Conservation (phyloP, 53 echinoderm and acorn worm species). For the Henricia sp. region DNA sequence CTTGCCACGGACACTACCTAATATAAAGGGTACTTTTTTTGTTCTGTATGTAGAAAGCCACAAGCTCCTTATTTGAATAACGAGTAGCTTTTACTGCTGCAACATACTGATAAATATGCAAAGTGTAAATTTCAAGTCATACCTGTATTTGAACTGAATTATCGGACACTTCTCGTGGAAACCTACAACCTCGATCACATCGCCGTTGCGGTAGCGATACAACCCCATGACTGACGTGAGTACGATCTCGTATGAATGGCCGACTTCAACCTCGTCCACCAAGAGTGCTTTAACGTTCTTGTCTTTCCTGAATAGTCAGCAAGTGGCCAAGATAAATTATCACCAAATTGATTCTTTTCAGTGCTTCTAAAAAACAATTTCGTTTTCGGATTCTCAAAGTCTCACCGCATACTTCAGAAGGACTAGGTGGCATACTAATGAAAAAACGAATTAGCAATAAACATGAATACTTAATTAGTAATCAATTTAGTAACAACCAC, state of each 20-base stretch:
- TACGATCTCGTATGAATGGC: slow-evolving; percentile 44
- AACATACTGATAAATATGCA: too few relatives aligned
- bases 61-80: too few relatives aligned
- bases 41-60: too few relatives aligned
- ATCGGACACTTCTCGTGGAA: slow-evolving; percentile 48
- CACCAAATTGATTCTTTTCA: neutral
- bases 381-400: neutral
- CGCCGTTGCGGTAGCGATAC: slow-evolving; percentile 51
- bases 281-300: neutral
- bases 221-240: slow-evolving; percentile 26
- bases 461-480: neutral
- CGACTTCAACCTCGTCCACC: slow-evolving; percentile 33
- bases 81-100: neutral
- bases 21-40: too few relatives aligned
- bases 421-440: too few relatives aligned
- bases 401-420: neutral
- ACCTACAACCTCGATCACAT: slow-evolving; percentile 52
- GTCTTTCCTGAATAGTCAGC: neutral
- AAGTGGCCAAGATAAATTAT: neutral
- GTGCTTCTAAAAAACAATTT: neutral
- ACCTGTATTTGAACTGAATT: slow-evolving; percentile 41
- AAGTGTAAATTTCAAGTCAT: neutral
- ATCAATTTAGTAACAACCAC: neutral
- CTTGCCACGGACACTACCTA: neutral
- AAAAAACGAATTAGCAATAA: neutral